Percentiles rank a stretch among this genome's conserved stretches.
These are phyloP conservation scores for Lochmaea crataegi DNA, from an alignment of 2,888 invertebrate species.

Conservation along the genomic window DNA sequence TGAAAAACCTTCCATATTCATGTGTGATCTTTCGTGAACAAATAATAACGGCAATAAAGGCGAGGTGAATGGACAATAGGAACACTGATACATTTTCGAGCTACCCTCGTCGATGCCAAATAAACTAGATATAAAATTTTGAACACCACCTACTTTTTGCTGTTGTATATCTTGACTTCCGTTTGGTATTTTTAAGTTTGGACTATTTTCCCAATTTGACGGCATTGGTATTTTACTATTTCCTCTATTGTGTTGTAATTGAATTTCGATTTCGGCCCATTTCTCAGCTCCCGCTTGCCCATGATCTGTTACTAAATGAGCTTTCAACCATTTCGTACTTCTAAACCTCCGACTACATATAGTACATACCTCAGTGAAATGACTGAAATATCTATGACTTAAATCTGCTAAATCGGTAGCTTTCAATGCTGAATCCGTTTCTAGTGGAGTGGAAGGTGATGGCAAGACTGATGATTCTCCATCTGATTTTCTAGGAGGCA, in stretches of 20 bases:
- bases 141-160: slow-evolving; percentile 63
- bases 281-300: slow-evolving; percentile 75
- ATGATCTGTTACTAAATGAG: slow-evolving; percentile 88
- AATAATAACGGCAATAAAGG: slow-evolving; percentile 90
- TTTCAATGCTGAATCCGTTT: slow-evolving; percentile 66
- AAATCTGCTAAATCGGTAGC: slow-evolving; percentile 70
- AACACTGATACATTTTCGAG: slow-evolving; percentile 87
- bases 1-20: slow-evolving; percentile 57
- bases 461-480: slow-evolving; percentile 59
- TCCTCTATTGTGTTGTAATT: slow-evolving; percentile 60
- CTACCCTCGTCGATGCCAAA: slow-evolving; percentile 68
- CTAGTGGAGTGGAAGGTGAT: slow-evolving; percentile 48
- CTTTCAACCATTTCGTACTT: slow-evolving; percentile 88
- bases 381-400: slow-evolving; percentile 73
- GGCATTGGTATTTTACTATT: slow-evolving; percentile 44
- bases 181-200: slow-evolving; percentile 72
- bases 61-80: slow-evolving; percentile 90
- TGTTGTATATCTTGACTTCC: slow-evolving; percentile 60
- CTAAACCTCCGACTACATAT: slow-evolving; percentile 89
- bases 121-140: slow-evolving; percentile 68
- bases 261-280: slow-evolving; percentile 71
- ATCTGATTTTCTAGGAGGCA: slow-evolving; percentile 62
- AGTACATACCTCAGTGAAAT: slow-evolving; percentile 82
- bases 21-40: slow-evolving; percentile 90
- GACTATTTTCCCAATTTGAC: slow-evolving; percentile 61